Evolutionary conservation across 2,888 invertebrate species (phyloP).

Genomic region (Catocala fraxini): DNA sequence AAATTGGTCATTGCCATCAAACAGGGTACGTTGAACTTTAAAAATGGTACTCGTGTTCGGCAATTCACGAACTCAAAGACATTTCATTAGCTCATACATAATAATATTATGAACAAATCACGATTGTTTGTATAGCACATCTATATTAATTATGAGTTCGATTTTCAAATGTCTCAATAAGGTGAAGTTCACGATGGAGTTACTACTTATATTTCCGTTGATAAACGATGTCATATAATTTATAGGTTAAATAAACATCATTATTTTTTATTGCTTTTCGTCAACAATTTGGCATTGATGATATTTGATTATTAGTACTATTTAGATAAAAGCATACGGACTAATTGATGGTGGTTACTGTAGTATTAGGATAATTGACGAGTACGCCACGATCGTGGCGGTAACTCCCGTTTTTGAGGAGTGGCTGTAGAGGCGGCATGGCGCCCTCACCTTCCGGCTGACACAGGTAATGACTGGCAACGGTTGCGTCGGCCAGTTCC

Average conservation of each 20-base stretch:
- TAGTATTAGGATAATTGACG: no score
- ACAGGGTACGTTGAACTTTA: constrained; percentile 22
- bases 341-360: no score
- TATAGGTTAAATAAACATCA: constrained; percentile 1
- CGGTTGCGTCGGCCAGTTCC: no score
- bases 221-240: constrained; percentile 1
- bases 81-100: constrained; percentile 27
- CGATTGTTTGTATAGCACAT: constrained; percentile 20
- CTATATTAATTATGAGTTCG: not conserved
- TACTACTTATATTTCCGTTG: not conserved
- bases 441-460: no score
- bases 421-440: no score
- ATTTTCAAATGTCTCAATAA: constrained; percentile 3
- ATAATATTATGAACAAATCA: constrained; percentile 27
- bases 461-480: no score
- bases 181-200: constrained; percentile 2
- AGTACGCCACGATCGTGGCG: no score
- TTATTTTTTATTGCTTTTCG: no score
- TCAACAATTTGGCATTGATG: no score
- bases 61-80: constrained; percentile 24
- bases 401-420: no score
- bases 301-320: no score
- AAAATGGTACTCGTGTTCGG: constrained; percentile 21
- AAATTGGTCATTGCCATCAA: not conserved
- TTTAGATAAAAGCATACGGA: no score